Conservation (phyloP, 2,113 vertebrate species). For the Nycticorax nycticorax region DNA sequence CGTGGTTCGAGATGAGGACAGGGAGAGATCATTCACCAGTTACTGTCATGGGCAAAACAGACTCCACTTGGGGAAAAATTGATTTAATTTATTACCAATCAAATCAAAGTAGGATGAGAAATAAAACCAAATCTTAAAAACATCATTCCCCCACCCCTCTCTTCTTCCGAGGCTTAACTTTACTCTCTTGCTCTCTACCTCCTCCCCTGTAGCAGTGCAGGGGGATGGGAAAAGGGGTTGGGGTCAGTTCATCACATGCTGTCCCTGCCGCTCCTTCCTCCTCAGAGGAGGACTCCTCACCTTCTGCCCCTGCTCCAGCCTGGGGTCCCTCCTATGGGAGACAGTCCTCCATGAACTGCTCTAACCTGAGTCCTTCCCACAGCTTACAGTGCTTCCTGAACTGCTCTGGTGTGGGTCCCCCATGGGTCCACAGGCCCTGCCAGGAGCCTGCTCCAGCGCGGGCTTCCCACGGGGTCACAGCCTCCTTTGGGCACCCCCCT, state of each 20-base stretch:
- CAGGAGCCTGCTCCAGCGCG: too few relatives aligned
- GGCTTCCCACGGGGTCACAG: too few relatives aligned
- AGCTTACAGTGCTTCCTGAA: too few relatives aligned
- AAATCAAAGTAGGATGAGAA: not conserved
- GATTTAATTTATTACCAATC: not conserved
- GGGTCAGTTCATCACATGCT: not conserved
- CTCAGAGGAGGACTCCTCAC: not conserved
- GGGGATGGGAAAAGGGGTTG: not conserved
- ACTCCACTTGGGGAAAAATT: not conserved
- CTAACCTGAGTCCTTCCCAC: not conserved
- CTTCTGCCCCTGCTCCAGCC: not conserved
- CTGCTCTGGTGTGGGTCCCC: too few relatives aligned
- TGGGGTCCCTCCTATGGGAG: not conserved
- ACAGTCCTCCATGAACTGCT: not conserved
- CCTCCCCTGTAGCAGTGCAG: not conserved
- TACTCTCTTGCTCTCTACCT: not conserved
- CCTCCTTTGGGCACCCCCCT: too few relatives aligned
- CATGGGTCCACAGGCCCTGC: too few relatives aligned
- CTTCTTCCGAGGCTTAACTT: not conserved
- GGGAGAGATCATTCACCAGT: not conserved
- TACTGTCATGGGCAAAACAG: not conserved
- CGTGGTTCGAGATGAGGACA: not conserved
- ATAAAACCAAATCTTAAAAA: not conserved
- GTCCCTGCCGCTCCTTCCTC: not conserved
- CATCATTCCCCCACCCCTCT: not conserved